Evolutionary conservation across 2,113 vertebrate species (phyloP).

Genomic region (Sturnus vulgaris): DNA sequence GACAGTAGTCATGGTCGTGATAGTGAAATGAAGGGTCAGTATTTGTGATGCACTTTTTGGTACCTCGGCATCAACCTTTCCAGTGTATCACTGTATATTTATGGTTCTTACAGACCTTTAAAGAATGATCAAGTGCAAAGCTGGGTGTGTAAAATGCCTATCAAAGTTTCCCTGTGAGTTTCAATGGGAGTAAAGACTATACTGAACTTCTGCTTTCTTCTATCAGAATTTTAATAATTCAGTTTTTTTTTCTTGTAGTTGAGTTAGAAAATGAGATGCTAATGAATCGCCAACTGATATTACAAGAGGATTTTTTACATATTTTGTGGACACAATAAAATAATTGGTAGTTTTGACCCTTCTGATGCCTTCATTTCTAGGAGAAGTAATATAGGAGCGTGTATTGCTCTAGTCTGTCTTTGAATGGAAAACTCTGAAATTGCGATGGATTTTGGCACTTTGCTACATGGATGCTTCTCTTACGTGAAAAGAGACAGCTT

Average conservation of each 20-base stretch:
- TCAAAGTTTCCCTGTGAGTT: neutral
- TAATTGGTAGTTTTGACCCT: neutral
- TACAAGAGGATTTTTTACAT: neutral
- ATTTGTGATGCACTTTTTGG: fast-evolving
- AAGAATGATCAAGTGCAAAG: neutral
- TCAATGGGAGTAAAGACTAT: neutral
- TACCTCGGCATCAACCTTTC: fast-evolving
- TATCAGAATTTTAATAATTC: neutral
- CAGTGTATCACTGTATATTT: neutral
- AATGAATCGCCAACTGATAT: neutral
- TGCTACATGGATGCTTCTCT: neutral
- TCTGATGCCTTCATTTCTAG: neutral
- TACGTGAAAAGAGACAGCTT: neutral
- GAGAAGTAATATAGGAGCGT: neutral
- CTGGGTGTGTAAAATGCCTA: fast-evolving
- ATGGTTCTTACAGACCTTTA: neutral
- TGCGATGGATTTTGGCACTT: neutral
- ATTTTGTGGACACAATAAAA: neutral
- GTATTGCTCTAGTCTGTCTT: neutral
- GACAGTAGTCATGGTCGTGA: neutral
- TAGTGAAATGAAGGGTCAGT: fast-evolving
- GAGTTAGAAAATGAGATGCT: neutral
- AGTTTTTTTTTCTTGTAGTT: neutral
- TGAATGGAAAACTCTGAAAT: neutral
- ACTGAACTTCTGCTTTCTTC: neutral